Conservation (phyloP, 2,888 invertebrate species). For the Microctonus brassicae region DNA sequence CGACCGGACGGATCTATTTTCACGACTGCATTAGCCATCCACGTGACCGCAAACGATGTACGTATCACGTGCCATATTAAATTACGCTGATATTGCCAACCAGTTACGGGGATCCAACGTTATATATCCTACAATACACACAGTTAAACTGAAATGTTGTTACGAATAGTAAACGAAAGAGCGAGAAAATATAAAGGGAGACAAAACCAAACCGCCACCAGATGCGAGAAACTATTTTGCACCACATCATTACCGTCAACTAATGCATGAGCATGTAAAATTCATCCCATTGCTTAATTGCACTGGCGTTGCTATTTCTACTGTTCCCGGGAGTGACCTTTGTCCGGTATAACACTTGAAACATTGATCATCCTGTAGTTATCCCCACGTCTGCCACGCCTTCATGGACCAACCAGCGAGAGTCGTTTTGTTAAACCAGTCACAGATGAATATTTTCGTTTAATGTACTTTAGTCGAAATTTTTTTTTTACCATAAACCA, state of each 20-base stretch:
- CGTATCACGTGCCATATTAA: slow-evolving; percentile 49
- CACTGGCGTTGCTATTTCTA: slow-evolving; percentile 6
- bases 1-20: slow-evolving; percentile 44
- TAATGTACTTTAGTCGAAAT: too few relatives aligned
- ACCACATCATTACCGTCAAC: slow-evolving; percentile 45
- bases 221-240: slow-evolving; percentile 34
- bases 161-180: not conserved
- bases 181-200: not conserved
- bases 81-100: slow-evolving; percentile 40
- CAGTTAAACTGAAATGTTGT: not conserved
- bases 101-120: slow-evolving; percentile 29
- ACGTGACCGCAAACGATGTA: slow-evolving; percentile 41
- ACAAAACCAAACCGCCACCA: slow-evolving; percentile 4
- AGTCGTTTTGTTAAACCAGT: not conserved
- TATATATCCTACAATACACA: not conserved
- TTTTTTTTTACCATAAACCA: too few relatives aligned
- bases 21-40: slow-evolving; percentile 41
- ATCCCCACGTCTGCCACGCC: slow-evolving; percentile 17
- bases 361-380: slow-evolving; percentile 45
- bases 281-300: slow-evolving; percentile 46
- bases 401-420: not conserved
- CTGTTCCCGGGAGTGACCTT: slow-evolving; percentile 29
- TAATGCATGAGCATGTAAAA: slow-evolving; percentile 45
- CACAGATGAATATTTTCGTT: too few relatives aligned
- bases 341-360: slow-evolving; percentile 30